phyloP scores from a whole-genome alignment of 2,888 invertebrate genomes.

The Scaptomyza reducta region DNA sequence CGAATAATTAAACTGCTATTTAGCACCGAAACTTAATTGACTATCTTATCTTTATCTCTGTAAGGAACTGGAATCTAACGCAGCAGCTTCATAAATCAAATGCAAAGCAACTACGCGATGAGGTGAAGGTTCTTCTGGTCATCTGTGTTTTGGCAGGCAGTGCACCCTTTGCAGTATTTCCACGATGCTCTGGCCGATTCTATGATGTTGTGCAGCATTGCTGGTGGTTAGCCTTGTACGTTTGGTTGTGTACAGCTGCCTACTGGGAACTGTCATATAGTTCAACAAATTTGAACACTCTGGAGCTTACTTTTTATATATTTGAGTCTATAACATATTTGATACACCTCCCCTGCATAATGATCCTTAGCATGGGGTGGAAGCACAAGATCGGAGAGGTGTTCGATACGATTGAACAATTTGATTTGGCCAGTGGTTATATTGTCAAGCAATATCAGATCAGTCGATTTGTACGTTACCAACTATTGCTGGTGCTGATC shows the following conservation, averaged over 20 bases:
- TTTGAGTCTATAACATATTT: conserved; percentile 51
- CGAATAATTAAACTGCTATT: too few relatives aligned
- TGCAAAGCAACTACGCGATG: conserved; percentile 24
- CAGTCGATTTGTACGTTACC: conserved; percentile 24
- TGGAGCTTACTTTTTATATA: conserved; percentile 50
- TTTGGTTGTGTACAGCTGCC: conserved; percentile 32
- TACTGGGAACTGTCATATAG: conserved; percentile 36
- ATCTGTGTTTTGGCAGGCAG: conserved; percentile 45
- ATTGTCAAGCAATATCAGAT: conserved; percentile 9
- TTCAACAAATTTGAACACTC: conserved; percentile 8
- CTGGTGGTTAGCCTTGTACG: conserved; percentile 47
- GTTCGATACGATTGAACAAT: conserved; percentile 31
- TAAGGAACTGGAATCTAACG: conserved; percentile 37
- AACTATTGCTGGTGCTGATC: conserved; percentile 37
- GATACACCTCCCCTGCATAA: conserved; percentile 43
- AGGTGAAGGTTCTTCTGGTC: conserved; percentile 36
- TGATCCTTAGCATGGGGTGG: conserved; percentile 45
- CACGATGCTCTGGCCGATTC: conserved; percentile 11
- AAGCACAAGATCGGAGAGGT: conserved; percentile 19
- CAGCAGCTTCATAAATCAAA: conserved; percentile 33
- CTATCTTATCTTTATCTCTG: not conserved
- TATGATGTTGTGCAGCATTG: conserved; percentile 32
- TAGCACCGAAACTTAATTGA: not conserved
- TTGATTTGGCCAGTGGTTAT: conserved; percentile 47
- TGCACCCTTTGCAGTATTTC: conserved; percentile 48